These are phyloP conservation scores for Poeciliopsis presidionis DNA, from an alignment of 2,797 vertebrate species.

Conservation along the genomic window DNA sequence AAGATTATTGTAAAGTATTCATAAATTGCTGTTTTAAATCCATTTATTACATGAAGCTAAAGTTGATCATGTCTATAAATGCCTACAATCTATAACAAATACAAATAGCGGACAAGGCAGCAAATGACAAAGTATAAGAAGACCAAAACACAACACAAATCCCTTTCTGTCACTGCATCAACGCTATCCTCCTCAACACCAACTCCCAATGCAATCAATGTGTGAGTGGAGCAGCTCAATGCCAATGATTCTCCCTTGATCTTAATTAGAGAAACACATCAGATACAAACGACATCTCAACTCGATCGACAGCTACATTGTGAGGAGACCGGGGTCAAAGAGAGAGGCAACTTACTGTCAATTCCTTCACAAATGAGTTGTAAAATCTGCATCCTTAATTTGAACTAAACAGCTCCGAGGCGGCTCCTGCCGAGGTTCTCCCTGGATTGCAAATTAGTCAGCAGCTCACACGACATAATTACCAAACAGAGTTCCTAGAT, in stretches of 20 bases:
- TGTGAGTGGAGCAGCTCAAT: constrained; percentile 90
- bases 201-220: constrained; percentile 86
- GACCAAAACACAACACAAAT: neutral
- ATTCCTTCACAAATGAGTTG: constrained; percentile 24
- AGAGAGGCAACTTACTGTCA: constrained; percentile 81
- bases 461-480: constrained; percentile 65
- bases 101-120: neutral
- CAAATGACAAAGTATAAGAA: neutral
- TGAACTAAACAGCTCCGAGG: constrained; percentile 60
- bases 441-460: constrained; percentile 67
- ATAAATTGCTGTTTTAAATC: constrained; percentile 28
- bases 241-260: constrained; percentile 91
- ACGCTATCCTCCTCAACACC: constrained; percentile 46
- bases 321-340: constrained; percentile 37
- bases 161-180: constrained; percentile 46
- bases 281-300: constrained; percentile 94
- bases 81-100: neutral
- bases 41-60: constrained; percentile 16
- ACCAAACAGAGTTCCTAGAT: constrained; percentile 68
- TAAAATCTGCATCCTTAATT: constrained; percentile 20
- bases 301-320: constrained; percentile 86
- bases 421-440: constrained; percentile 60
- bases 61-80: constrained; percentile 8
- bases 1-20: constrained; percentile 26
- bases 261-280: constrained; percentile 98